phyloP scores from a whole-genome alignment of 1,140 invertebrate genomes.

The Tetramorium simillimum region DNA sequence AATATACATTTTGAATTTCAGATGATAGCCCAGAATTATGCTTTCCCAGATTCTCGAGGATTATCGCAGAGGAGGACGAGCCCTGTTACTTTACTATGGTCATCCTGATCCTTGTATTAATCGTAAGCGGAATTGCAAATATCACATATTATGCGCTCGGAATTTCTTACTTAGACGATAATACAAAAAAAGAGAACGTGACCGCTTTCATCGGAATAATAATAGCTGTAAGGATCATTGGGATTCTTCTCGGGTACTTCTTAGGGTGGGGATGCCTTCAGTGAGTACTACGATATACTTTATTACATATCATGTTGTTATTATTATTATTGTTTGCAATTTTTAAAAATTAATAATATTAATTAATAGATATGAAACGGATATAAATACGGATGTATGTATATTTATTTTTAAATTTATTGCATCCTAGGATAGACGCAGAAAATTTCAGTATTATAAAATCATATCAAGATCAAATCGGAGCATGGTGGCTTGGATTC shows the following conservation, averaged over 20 bases:
- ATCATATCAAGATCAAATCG: constrained; percentile 81
- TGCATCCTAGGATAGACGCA: constrained; percentile 77
- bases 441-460: constrained; percentile 75
- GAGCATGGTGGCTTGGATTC: constrained; percentile 84
- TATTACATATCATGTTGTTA: background rate
- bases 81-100: constrained; percentile 83
- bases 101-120: constrained; percentile 87
- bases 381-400: background rate
- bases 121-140: constrained; percentile 87
- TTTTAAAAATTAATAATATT: background rate
- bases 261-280: constrained; percentile 83
- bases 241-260: constrained; percentile 82
- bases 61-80: constrained; percentile 73
- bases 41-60: constrained; percentile 68
- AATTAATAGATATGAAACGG: background rate
- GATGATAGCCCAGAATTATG: constrained; percentile 84
- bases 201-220: constrained; percentile 84
- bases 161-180: constrained; percentile 89
- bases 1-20: constrained; percentile 54
- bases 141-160: constrained; percentile 88
- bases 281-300: constrained; percentile 66
- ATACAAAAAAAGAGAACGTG: constrained; percentile 87
- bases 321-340: background rate
- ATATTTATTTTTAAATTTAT: constrained; percentile 29
- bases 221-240: constrained; percentile 80